Evolutionary conservation across 2,113 vertebrate genomes (phyloP), one percentile per base, ranked within the genome.

Genomic region (Siphamia tubifer): DNA sequence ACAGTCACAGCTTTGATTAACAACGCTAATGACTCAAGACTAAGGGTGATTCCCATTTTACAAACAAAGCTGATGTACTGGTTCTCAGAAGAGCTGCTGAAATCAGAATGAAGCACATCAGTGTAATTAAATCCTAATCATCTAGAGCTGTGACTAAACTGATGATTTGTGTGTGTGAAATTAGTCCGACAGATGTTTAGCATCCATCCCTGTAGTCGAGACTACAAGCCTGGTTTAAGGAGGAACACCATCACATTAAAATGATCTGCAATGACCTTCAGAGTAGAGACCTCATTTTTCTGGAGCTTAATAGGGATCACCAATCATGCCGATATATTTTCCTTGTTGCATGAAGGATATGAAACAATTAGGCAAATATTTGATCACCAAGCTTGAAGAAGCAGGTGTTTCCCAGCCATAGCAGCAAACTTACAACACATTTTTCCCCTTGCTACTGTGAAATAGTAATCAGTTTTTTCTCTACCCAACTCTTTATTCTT

Each of bases 111-210:
- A 51, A 47, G 31, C 44, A 12, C 48, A 21, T 55, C 32, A 31
- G 25, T 71, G 57, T 35, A 78, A 75, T 75, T 70, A 69, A 66
- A 47, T 36, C 13, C 6, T 62, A 65, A 71, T 71, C 43, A 61
- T 16, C 31, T 38, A 42, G 1, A 8, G 43, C 75, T 63, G 74
- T 69, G 79, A 77, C 68, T 71, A 80, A 73, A 68, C 32, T 7
- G 21, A 40, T 58, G 52, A 77, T 48, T 76, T 53, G 51, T 34
- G 16, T 8, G 60, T 68, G 70, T 80, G 70, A 53, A 83, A 82
- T 73, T 21, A 49, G n/a, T 55, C 36, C 6, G 60, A 60, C 60
- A 60, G 69, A 54, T 44, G 31, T 65, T 72, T 53, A 31, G 28
- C 24, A 24, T 21, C 16, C 1, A 32, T 16, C 19, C 9, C 24